Percentiles rank a stretch among this genome's conserved stretches.
Evolutionary conservation across 2,113 vertebrate species (phyloP).

Genomic region (Reinhardtius hippoglossoides): DNA sequence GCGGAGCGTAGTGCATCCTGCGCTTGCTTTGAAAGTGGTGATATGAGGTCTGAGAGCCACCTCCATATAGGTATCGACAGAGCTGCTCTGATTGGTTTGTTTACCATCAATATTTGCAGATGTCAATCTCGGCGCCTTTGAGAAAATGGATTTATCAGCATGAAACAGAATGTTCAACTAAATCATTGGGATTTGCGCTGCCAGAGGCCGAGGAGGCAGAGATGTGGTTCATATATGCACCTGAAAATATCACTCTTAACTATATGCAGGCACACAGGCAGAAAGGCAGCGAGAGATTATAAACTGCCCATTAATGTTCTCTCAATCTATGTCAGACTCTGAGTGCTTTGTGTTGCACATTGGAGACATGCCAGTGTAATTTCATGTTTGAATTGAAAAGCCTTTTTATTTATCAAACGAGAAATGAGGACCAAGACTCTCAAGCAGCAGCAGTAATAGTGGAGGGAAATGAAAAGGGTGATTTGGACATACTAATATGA

Average conservation of each 20-base stretch:
- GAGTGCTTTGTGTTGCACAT: conserved; percentile 10
- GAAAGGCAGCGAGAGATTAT: conserved; percentile 26
- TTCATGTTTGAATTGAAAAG: conserved; percentile 48
- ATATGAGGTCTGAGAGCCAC: conserved; percentile 49
- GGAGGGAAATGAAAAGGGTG: conserved; percentile 7
- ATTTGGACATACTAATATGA: conserved; percentile 17
- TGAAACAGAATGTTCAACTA: conserved; percentile 67
- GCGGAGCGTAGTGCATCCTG: conserved; percentile 25
- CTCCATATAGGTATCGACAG: conserved; percentile 51
- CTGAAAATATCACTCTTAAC: conserved; percentile 20
- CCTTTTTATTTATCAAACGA: conserved; percentile 22
- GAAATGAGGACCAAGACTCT: conserved; percentile 5
- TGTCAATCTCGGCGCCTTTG: conserved; percentile 72
- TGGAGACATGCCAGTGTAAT: conserved; percentile 38
- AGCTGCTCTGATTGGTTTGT: conserved; percentile 73
- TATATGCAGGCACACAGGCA: neutral
- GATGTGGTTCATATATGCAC: conserved; percentile 1
- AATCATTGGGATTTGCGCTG: conserved; percentile 53
- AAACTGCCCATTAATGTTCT: conserved; percentile 27
- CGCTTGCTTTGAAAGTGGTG: conserved; percentile 56
- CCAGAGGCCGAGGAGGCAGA: conserved; percentile 11
- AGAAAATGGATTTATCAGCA: conserved; percentile 76
- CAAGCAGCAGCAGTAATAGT: neutral
- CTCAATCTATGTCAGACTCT: conserved; percentile 36
- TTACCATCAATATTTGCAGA: conserved; percentile 79